A percentile compares a stretch with the other conserved stretches of the same genome.
phyloP scores from a whole-genome alignment of 92 coral and sea anemone genomes.

The Bergia sp. region DNA sequence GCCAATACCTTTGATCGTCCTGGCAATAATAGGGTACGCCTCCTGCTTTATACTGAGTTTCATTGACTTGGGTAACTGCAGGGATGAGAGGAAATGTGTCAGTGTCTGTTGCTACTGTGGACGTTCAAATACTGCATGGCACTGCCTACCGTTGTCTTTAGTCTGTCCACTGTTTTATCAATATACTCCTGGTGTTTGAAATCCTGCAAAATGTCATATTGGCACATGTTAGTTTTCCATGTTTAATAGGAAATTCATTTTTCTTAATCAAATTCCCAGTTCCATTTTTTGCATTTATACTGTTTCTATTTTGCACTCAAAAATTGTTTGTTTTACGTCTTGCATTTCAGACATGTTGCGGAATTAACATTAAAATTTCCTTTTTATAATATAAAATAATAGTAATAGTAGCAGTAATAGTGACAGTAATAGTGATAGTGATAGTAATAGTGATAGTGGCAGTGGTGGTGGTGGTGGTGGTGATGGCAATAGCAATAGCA shows the following conservation, averaged over 20 bases:
- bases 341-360: too few relatives aligned
- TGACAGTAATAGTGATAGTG: too few relatives aligned
- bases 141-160: conserved; percentile 25
- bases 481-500: too few relatives aligned
- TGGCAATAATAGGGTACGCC: conserved; percentile 27
- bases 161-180: conserved; percentile 16
- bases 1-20: conserved; percentile 28
- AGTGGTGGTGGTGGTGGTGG: too few relatives aligned
- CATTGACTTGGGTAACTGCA: conserved; percentile 30
- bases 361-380: too few relatives aligned
- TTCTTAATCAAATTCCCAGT: too few relatives aligned
- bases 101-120: background rate
- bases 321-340: too few relatives aligned
- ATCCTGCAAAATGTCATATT: background rate
- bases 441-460: too few relatives aligned
- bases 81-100: background rate
- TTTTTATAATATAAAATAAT: too few relatives aligned
- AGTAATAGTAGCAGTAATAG: too few relatives aligned
- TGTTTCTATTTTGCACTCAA: too few relatives aligned
- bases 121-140: background rate
- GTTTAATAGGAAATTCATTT: background rate
- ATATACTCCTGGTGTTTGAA: conserved; percentile 13
- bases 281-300: too few relatives aligned
- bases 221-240: background rate
- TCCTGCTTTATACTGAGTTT: conserved; percentile 31